Conservation (phyloP, 2,797 vertebrate genomes). For the Clarias fuscus region DNA sequence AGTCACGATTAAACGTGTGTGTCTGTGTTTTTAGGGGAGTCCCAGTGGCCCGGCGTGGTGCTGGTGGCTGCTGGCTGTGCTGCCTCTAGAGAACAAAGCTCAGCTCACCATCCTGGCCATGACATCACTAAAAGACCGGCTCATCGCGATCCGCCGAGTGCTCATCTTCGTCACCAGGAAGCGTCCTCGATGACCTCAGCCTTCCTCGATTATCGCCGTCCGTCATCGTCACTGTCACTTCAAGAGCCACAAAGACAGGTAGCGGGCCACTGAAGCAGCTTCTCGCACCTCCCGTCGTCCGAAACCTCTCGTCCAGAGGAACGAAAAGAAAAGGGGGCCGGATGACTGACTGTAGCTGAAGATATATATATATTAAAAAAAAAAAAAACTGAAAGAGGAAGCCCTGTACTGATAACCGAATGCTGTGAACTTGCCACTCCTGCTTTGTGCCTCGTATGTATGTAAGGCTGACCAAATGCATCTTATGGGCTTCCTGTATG, state of each 20-base stretch:
- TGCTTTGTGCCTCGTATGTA: conserved; percentile 46
- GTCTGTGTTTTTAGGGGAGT: conserved; percentile 72
- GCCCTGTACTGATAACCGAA: conserved; percentile 30
- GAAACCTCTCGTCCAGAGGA: neutral
- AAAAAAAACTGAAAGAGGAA: conserved; percentile 1
- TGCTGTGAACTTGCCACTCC: conserved; percentile 35
- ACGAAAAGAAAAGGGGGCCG: neutral
- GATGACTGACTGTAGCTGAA: neutral
- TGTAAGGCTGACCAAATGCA: conserved; percentile 44
- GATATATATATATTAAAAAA: neutral
- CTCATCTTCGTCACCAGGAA: conserved; percentile 88
- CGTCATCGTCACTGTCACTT: conserved; percentile 16
- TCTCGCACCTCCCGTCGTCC: neutral
- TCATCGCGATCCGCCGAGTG: conserved; percentile 84
- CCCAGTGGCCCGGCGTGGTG: conserved; percentile 88
- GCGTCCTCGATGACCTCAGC: conserved; percentile 76
- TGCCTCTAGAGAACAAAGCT: conserved; percentile 87
- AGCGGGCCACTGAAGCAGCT: conserved; percentile 32
- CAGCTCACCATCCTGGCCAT: conserved; percentile 90
- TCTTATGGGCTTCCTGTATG: conserved; percentile 32
- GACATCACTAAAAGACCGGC: conserved; percentile 87
- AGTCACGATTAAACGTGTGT: neutral
- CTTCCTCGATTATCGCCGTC: conserved; percentile 5
- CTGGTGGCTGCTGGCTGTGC: conserved; percentile 91
- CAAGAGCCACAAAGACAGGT: conserved; percentile 26